phyloP scores from a whole-genome alignment of 1,140 invertebrate species.

The Venturia canescens region DNA sequence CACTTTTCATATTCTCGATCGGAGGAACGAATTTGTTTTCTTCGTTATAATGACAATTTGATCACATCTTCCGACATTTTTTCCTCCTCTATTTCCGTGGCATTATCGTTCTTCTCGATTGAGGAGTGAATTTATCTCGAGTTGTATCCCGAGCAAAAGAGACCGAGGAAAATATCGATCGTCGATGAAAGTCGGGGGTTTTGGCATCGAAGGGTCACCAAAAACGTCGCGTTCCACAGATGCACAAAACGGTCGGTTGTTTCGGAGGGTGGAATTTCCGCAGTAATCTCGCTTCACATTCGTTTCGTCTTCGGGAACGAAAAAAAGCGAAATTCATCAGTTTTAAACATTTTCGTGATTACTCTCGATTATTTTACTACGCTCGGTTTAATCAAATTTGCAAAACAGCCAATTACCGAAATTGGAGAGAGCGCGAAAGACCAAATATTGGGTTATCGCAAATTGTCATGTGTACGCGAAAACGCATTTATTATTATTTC shows the following conservation, averaged over 20 bases:
- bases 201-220: constrained; percentile 64
- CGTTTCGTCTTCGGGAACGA: background rate
- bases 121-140: constrained; percentile 38
- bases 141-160: constrained; percentile 31
- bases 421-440: background rate
- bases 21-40: too few species aligned
- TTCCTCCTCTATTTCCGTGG: too few species aligned
- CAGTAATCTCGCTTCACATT: too few species aligned
- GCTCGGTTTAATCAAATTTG: background rate
- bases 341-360: background rate
- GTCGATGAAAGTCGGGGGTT: constrained; percentile 23
- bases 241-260: too few species aligned
- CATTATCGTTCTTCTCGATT: too few species aligned
- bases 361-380: background rate
- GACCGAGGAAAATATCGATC: background rate
- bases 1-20: too few species aligned
- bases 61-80: too few species aligned
- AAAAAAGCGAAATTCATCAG: background rate
- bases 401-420: background rate
- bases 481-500: constrained; percentile 17
- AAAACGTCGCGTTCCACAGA: background rate
- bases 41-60: too few species aligned
- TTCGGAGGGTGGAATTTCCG: too few species aligned
- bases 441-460: constrained; percentile 7
- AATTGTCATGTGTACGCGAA: background rate